These are phyloP conservation scores for Trichacis sp. DNA, from an alignment of 2,888 invertebrate genomes.

Conservation along the genomic window DNA sequence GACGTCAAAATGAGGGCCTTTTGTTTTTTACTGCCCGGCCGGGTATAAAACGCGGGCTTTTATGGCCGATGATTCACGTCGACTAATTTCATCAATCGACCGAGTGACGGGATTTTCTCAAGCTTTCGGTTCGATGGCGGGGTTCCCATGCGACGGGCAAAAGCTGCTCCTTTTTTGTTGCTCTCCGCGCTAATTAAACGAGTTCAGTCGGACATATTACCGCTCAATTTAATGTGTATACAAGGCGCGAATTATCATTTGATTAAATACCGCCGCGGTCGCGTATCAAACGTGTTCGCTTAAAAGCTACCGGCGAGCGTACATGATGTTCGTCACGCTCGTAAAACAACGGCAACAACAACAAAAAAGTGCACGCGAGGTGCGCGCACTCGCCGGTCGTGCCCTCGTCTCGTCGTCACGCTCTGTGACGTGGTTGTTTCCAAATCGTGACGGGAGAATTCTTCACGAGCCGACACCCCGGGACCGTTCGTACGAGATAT, in stretches of 20 bases:
- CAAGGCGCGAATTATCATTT: conserved; percentile 55
- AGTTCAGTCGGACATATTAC: conserved; percentile 44
- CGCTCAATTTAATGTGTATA: conserved; percentile 52
- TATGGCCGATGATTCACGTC: conserved; percentile 15
- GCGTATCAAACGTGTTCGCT: conserved; percentile 54
- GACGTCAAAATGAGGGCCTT: conserved; percentile 1
- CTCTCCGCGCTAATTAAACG: neutral
- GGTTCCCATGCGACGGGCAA: too few species aligned
- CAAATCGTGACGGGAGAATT: conserved; percentile 17
- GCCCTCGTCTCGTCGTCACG: conserved; percentile 38
- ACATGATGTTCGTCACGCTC: conserved; percentile 40
- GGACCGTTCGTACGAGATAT: too few species aligned
- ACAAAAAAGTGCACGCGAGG: conserved; percentile 35
- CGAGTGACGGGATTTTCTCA: neutral
- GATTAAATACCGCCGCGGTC: conserved; percentile 55
- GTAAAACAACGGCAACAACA: conserved; percentile 25
- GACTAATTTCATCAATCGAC: conserved; percentile 7
- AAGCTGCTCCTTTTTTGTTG: neutral
- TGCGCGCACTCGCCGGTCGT: conserved; percentile 34
- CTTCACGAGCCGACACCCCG: too few species aligned
- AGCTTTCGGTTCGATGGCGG: too few species aligned
- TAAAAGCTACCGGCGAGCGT: conserved; percentile 35
- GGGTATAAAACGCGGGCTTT: conserved; percentile 15
- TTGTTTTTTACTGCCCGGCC: conserved; percentile 20
- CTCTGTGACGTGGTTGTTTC: conserved; percentile 34